Evolutionary conservation across 2,888 invertebrate species (phyloP), one percentile per base, ranked within the genome.

Genomic region (Meganola albula): DNA sequence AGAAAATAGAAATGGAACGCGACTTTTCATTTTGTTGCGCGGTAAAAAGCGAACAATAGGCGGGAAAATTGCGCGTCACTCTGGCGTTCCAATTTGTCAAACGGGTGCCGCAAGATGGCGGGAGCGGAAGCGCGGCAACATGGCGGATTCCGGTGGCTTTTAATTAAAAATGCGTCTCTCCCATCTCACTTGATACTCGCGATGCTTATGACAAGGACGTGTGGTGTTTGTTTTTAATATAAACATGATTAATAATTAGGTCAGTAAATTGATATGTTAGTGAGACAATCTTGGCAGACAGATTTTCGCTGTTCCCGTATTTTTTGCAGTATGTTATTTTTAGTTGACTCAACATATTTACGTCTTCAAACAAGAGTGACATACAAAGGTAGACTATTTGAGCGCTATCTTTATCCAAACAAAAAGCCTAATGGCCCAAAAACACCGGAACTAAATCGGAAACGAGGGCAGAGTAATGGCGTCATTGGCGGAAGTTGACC

Each of bases 61-160:
- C 74, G 80, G 80, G 79, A 82, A 84, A 84, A 84, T 84, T 84
- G 83, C 84, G 83, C 84, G 85, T 85, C 85, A 85, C 82, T 80
- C 80, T 74, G 68, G 71, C 79, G 74, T 78, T 80, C 79, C 85
- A 84, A 85, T 85, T 85, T 85, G 84, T 85, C 84, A 85, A 85
- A 82, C 78, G 78, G 68, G 66, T 67, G 65, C 72, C 73, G 70
- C 78, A 80, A 83, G 82, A 84, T 83, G 85, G 83, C 82, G 74
- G 62, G 64, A 54, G 57, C 73, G 75, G 76, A 76, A 66, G 64
- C 62, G 53, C 50, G 51, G 53, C 59, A 74, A 79, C 74, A 80
- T 78, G 79, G 80, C 75, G 70, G 73, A 63, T 64, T 79, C 78
- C 74, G 74, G 70, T 54, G 68, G 67, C 66, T 74, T 80, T 80